Percentiles rank a stretch among this genome's conserved stretches.
Evolutionary conservation across 1,140 invertebrate genomes (phyloP).

Genomic region (Sycobia sp.): DNA sequence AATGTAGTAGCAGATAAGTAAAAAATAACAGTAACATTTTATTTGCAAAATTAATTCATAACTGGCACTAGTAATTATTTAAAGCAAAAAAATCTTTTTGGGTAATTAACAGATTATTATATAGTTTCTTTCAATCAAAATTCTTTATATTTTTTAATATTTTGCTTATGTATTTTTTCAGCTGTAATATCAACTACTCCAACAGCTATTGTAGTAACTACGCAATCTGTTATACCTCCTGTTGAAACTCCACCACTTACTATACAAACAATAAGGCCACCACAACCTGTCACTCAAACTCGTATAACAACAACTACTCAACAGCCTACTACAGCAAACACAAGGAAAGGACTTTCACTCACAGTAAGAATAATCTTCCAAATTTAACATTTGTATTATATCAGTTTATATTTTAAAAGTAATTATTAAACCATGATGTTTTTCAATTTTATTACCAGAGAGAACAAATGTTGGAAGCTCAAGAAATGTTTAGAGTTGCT

Average conservation of each 20-base stretch:
- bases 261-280: slow-evolving; percentile 58
- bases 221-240: slow-evolving; percentile 48
- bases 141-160: slow-evolving; percentile 48
- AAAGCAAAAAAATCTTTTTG: no score
- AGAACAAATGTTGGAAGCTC: slow-evolving; percentile 95
- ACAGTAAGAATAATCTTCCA: slow-evolving; percentile 67
- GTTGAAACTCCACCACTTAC: slow-evolving; percentile 50
- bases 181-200: slow-evolving; percentile 49
- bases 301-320: slow-evolving; percentile 62
- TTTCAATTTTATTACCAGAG: slow-evolving; percentile 64
- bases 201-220: slow-evolving; percentile 48
- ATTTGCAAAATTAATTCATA: no score
- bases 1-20: no score
- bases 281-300: slow-evolving; percentile 64
- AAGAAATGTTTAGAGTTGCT: slow-evolving; percentile 96
- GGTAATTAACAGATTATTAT: no score
- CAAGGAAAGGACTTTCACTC: slow-evolving; percentile 75
- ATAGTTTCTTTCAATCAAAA: no score
- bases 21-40: no score
- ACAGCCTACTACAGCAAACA: slow-evolving; percentile 64
- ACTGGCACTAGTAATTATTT: no score
- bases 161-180: no score
- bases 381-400: not conserved
- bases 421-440: slow-evolving; percentile 3
- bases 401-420: not conserved